Base-by-base conservation (phyloP, 2,888 invertebrate species). In the Mayetiola destructor region DNA sequence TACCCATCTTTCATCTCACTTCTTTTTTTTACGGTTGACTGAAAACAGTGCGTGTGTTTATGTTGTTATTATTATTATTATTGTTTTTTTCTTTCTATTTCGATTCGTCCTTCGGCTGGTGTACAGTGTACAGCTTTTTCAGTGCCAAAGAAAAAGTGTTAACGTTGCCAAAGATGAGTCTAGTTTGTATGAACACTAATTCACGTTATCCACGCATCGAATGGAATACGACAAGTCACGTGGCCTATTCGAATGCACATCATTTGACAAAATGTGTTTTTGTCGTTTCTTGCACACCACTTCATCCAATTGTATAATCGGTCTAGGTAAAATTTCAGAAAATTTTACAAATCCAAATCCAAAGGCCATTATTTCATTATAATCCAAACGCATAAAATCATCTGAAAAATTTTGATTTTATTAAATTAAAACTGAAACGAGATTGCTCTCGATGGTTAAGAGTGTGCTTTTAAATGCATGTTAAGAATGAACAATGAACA, bases 11-110 rank as follows among this genome's bases (percentile, higher is more conserved):
- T n/a, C n/a, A 48, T 48, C 27, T 27, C n/a, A 14, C n/a, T 20
- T 48, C 48, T 48, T 48, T 48, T n/a, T n/a, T 48, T 48, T 16
- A 48, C 48, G 48, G 48, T 48, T 48, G 48, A 48, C n/a, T 48
- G 48, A 14, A 9, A 16, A n/a, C n/a, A 48, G 27, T 16, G 48
- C 48, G 48, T 27, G 48, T 48, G 23, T 48, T n/a, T 27, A n/a
- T 39, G 27, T 48, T 48, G 48, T 27, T 48, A 16, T n/a, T n/a
- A n/a, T n/a, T n/a, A n/a, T n/a, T n/a, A n/a, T n/a, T n/a, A n/a
- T n/a, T n/a, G n/a, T n/a, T n/a, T n/a, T n/a, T n/a, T n/a, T n/a
- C n/a, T n/a, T n/a, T n/a, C n/a, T n/a, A n/a, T n/a, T n/a, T n/a
- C n/a, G n/a, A n/a, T 42, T n/a, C 42, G 23, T 40, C n/a, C 5